Evolutionary conservation across 2,113 vertebrate genomes (phyloP).

Genomic region (Paracanthobrama guichenoti): DNA sequence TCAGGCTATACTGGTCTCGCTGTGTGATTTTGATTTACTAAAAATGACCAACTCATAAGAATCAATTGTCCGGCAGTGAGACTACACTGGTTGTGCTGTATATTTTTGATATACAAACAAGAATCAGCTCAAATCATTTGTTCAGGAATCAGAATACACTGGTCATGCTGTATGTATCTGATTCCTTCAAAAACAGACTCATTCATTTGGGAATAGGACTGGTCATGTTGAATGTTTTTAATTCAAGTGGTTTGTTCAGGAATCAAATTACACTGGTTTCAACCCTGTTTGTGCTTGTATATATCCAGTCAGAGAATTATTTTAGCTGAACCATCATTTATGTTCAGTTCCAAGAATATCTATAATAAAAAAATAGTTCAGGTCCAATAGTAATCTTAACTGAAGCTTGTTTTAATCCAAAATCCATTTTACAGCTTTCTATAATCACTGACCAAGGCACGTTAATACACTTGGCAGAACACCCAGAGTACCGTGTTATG

Average conservation of each 20-base stretch:
- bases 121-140: not conserved
- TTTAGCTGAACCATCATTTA: not conserved
- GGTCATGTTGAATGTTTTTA: not conserved
- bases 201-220: not conserved
- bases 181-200: not conserved
- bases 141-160: not conserved
- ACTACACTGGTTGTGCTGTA: not conserved
- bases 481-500: not conserved
- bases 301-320: not conserved
- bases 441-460: constrained; percentile 30
- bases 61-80: too few species aligned
- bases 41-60: not conserved
- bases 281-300: not conserved
- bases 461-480: constrained; percentile 26
- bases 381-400: constrained; percentile 16
- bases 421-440: constrained; percentile 32
- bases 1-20: not conserved
- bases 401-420: constrained; percentile 18
- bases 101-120: not conserved
- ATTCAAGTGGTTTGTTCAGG: not conserved
- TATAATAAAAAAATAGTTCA: not conserved
- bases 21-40: not conserved
- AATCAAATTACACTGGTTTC: not conserved
- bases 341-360: not conserved
- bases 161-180: not conserved